Conservation (phyloP, 2,888 invertebrate genomes). For the Odontocerum albicorne region DNA sequence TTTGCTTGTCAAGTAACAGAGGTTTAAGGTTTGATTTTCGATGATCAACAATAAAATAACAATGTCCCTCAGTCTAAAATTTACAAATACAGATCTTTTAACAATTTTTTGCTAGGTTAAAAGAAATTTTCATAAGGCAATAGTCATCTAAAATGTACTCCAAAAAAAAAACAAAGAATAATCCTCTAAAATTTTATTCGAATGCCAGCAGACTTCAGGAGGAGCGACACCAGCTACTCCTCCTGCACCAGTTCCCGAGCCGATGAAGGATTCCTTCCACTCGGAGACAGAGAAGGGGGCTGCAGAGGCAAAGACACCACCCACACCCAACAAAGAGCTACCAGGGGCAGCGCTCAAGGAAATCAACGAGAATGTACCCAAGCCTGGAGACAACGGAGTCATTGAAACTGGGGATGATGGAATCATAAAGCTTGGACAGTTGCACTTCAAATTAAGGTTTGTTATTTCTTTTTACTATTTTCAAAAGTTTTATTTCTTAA, state of each 20-base stretch:
- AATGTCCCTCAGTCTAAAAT: too few species aligned
- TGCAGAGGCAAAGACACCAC: constrained; percentile 40
- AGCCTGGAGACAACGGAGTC: constrained; percentile 59
- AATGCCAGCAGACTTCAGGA: constrained; percentile 21
- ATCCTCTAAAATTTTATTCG: not conserved
- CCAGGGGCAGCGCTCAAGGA: constrained; percentile 47
- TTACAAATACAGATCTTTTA: too few species aligned
- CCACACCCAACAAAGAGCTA: constrained; percentile 46
- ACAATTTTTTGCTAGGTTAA: too few species aligned
- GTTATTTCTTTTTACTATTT: constrained; percentile 5
- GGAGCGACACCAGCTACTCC: constrained; percentile 24
- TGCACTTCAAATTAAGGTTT: constrained; percentile 84
- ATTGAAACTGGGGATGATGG: constrained; percentile 51
- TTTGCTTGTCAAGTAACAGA: too few species aligned
- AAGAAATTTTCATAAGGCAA: too few species aligned
- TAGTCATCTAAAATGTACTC: too few species aligned
- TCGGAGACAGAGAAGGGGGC: constrained; percentile 43
- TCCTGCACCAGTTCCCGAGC: constrained; percentile 26
- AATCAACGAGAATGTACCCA: constrained; percentile 42
- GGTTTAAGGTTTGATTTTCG: too few species aligned
- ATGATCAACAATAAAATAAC: too few species aligned
- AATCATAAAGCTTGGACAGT: constrained; percentile 77
- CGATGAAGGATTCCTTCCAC: constrained; percentile 40
- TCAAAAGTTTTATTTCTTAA: too few species aligned
- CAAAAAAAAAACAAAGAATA: too few species aligned